Percentiles rank a stretch among this genome's conserved stretches.
These are phyloP conservation scores for Phaonia tiefii DNA, from an alignment of 2,888 invertebrate genomes.

Conservation along the genomic window DNA sequence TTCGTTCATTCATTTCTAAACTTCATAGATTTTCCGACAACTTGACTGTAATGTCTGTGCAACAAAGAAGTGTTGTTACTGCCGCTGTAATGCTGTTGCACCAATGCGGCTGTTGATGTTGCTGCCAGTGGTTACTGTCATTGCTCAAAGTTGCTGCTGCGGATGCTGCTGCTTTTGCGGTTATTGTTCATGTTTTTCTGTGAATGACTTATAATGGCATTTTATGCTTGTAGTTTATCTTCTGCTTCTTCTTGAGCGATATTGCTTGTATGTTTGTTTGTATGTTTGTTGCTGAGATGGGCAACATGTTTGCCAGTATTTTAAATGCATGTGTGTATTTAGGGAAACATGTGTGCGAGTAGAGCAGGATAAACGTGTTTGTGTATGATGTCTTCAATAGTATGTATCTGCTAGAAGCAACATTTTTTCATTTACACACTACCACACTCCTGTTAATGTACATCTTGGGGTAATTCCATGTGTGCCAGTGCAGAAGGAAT, in stretches of 20 bases:
- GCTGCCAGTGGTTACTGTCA: background rate
- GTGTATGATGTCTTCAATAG: background rate
- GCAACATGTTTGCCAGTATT: background rate
- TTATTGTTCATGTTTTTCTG: background rate
- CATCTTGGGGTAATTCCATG: conserved; percentile 7
- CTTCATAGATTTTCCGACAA: conserved; percentile 45
- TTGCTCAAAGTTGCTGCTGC: background rate
- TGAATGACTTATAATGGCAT: conserved; percentile 26
- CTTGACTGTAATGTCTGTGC: conserved; percentile 4
- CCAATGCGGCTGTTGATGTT: conserved; percentile 3
- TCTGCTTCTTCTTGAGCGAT: too few relatives aligned
- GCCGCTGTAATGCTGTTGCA: background rate
- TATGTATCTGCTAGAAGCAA: too few relatives aligned
- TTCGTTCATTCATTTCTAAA: conserved; percentile 43
- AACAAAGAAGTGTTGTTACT: conserved; percentile 14
- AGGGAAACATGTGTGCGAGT: background rate
- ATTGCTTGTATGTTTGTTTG: background rate
- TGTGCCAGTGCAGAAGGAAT: too few relatives aligned
- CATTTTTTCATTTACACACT: too few relatives aligned
- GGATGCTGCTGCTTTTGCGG: background rate
- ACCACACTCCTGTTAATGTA: too few relatives aligned
- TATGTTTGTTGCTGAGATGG: background rate
- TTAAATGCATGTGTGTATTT: background rate
- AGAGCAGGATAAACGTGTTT: background rate
- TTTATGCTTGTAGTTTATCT: background rate